Percentiles rank a stretch among this genome's conserved stretches.
phyloP scores from a whole-genome alignment of 2,888 invertebrate genomes.

The Megaustenia siamemsis region DNA sequence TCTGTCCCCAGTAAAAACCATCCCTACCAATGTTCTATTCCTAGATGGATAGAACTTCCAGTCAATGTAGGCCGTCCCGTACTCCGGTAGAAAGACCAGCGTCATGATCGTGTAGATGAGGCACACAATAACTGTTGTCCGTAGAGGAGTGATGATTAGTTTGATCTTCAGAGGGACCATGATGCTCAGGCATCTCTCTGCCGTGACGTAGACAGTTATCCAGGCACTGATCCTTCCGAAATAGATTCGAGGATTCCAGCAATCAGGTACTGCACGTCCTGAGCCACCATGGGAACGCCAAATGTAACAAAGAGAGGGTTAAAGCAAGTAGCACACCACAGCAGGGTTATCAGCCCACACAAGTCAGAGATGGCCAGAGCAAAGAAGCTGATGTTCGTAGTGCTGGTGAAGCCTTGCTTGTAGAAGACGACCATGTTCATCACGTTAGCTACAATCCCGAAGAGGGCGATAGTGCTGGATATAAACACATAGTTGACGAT shows the following conservation, averaged over 20 bases:
- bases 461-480: background rate
- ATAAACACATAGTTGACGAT: slow-evolving; percentile 9
- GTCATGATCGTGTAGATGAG: background rate
- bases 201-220: slow-evolving; percentile 17
- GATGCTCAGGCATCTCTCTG: slow-evolving; percentile 24
- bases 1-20: background rate
- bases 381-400: slow-evolving; percentile 36
- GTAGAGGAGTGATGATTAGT: background rate
- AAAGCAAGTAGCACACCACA: background rate
- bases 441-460: slow-evolving; percentile 14
- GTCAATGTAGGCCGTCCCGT: background rate
- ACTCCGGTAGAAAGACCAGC: background rate
- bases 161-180: slow-evolving; percentile 14
- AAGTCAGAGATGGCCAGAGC: slow-evolving; percentile 23
- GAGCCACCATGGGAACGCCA: background rate
- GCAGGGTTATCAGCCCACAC: background rate
- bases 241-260: background rate
- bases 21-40: background rate
- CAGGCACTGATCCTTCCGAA: background rate
- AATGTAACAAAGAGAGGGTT: background rate
- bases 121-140: background rate
- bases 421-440: slow-evolving; percentile 6
- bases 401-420: slow-evolving; percentile 27
- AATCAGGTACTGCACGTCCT: background rate
- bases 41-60: slow-evolving; percentile 20